These are phyloP conservation scores for Campoletis raptor DNA, from an alignment of 2,888 invertebrate genomes.

Conservation along the genomic window DNA sequence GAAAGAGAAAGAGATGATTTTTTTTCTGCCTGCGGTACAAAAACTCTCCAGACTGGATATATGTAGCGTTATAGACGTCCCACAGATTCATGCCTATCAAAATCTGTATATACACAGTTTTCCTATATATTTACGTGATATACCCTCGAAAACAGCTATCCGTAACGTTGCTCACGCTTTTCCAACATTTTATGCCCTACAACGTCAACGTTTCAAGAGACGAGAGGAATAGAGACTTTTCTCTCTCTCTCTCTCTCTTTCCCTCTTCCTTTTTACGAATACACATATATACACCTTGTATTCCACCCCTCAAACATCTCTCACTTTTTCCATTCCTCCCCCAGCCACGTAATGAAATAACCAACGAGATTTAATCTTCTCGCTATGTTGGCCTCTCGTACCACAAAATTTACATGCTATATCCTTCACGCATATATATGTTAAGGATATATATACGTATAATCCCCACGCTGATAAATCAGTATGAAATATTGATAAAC, in stretches of 20 bases:
- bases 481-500: conserved; percentile 57
- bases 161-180: conserved; percentile 56
- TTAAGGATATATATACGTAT: conserved; percentile 1
- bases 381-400: conserved; percentile 45
- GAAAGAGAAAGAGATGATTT: neutral
- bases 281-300: neutral
- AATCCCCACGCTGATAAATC: conserved; percentile 50
- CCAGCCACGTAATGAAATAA: conserved; percentile 58
- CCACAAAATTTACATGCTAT: conserved; percentile 51
- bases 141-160: conserved; percentile 58
- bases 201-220: conserved; percentile 50
- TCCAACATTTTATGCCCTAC: conserved; percentile 61
- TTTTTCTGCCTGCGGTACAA: conserved; percentile 22
- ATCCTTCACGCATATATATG: neutral
- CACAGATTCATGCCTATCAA: conserved; percentile 41
- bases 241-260: conserved; percentile 21
- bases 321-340: conserved; percentile 37
- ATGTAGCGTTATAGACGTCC: conserved; percentile 32
- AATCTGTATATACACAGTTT: conserved; percentile 33
- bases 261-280: neutral
- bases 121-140: conserved; percentile 39
- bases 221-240: conserved; percentile 51
- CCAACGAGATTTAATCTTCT: conserved; percentile 64
- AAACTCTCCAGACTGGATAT: conserved; percentile 39
- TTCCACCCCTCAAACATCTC: conserved; percentile 34